Conservation (phyloP, 2,113 vertebrate genomes). For the Boulengeromyrus knoepffleri region DNA sequence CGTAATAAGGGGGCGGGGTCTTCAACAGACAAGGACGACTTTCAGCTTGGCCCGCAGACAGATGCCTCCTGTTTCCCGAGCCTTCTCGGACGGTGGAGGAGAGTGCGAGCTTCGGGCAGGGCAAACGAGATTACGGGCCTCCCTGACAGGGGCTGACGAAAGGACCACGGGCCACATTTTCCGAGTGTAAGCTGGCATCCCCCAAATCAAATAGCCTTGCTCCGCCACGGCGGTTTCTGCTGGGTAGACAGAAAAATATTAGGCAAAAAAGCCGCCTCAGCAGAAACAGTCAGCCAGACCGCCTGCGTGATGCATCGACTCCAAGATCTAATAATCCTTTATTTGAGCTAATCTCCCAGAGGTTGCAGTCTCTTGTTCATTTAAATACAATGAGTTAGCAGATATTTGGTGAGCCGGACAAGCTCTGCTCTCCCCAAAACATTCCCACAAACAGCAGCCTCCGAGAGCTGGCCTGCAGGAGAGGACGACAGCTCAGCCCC, state of each 20-base stretch:
- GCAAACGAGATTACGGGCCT: constrained; percentile 9
- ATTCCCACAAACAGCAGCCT: background rate
- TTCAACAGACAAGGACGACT: background rate
- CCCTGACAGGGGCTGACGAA: background rate
- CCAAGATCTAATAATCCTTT: constrained; percentile 25
- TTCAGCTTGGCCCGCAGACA: background rate
- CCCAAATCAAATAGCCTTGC: background rate
- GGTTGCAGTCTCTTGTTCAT: constrained; percentile 10
- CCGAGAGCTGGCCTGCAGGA: background rate
- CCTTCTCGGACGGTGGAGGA: background rate
- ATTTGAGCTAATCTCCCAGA: constrained; percentile 21
- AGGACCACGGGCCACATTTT: background rate
- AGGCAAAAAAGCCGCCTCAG: constrained; percentile 4
- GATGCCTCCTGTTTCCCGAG: background rate
- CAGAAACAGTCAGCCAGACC: background rate
- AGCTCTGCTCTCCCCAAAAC: background rate
- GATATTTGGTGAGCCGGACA: constrained; percentile 12
- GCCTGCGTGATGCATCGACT: constrained; percentile 1
- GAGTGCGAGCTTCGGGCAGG: background rate
- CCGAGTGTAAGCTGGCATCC: background rate
- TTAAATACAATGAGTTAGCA: constrained; percentile 30
- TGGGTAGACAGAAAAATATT: constrained; percentile 15
- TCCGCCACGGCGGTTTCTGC: background rate
- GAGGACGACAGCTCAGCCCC: background rate
- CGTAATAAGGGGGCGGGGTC: background rate